Evolutionary conservation across 2,797 vertebrate genomes (phyloP).

Genomic region (Naso thynnoides): DNA sequence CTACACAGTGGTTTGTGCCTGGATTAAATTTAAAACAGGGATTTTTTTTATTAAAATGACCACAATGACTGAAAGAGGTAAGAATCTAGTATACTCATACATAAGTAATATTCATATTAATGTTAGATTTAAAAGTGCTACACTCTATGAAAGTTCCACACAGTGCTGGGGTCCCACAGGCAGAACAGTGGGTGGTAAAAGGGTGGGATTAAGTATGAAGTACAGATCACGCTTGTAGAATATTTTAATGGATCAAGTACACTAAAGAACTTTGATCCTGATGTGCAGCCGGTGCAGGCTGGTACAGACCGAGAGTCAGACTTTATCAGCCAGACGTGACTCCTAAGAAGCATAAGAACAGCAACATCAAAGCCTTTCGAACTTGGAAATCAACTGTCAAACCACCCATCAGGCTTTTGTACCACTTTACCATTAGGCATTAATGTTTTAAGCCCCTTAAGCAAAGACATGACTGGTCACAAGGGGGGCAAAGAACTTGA

Average conservation of each 20-base stretch:
- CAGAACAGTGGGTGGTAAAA: constrained; percentile 18
- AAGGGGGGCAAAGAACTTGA: constrained; percentile 41
- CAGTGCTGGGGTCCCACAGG: neutral
- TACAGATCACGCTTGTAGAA: constrained; percentile 24
- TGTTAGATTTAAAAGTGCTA: neutral
- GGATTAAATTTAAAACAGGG: neutral
- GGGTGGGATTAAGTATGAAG: constrained; percentile 10
- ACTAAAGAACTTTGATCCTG: constrained; percentile 52
- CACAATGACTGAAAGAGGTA: neutral
- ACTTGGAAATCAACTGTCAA: constrained; percentile 36
- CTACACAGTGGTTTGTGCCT: neutral
- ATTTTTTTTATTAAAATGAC: neutral
- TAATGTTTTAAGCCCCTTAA: constrained; percentile 54
- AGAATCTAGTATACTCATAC: neutral
- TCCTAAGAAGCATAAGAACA: constrained; percentile 33
- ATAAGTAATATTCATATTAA: neutral
- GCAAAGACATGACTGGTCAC: constrained; percentile 63
- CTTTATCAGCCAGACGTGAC: constrained; percentile 38
- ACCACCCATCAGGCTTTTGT: constrained; percentile 46
- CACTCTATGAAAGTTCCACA: neutral
- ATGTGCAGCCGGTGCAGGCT: constrained; percentile 28
- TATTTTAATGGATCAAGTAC: constrained; percentile 56
- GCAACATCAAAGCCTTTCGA: constrained; percentile 60
- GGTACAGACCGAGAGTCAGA: constrained; percentile 41
- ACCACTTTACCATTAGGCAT: constrained; percentile 23